Conservation (phyloP, 2,797 vertebrate species). For the Chelonia mydas region DNA sequence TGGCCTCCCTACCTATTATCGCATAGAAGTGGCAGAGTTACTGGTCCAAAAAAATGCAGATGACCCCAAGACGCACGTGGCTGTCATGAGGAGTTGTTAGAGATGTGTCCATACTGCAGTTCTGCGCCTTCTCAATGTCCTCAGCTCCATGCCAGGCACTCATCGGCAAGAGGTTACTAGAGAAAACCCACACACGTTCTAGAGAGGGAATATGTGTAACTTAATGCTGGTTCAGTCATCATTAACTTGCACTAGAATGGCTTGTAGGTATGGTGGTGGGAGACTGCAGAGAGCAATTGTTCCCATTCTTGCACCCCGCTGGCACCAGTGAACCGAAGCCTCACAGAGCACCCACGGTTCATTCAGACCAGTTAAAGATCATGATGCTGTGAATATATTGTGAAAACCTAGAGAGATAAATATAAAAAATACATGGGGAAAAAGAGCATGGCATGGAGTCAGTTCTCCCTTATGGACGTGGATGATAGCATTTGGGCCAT, state of each 20-base stretch:
- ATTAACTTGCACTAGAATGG: background rate
- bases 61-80: background rate
- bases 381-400: accelerated
- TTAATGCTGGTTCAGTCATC: background rate
- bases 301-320: background rate
- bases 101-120: background rate
- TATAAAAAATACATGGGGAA: background rate
- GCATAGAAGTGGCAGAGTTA: background rate
- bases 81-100: background rate
- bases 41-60: background rate
- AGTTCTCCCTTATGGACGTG: background rate
- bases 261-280: background rate
- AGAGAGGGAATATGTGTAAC: background rate
- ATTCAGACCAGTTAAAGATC: accelerated
- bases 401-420: background rate
- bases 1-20: background rate
- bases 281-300: background rate
- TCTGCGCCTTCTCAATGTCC: background rate
- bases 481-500: background rate
- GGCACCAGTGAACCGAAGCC: background rate
- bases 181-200: background rate
- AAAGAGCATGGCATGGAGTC: background rate
- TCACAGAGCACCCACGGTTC: accelerated
- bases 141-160: background rate
- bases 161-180: background rate